Base-by-base conservation (phyloP, 2,113 vertebrate species). In the Pedionomus torquatus region DNA sequence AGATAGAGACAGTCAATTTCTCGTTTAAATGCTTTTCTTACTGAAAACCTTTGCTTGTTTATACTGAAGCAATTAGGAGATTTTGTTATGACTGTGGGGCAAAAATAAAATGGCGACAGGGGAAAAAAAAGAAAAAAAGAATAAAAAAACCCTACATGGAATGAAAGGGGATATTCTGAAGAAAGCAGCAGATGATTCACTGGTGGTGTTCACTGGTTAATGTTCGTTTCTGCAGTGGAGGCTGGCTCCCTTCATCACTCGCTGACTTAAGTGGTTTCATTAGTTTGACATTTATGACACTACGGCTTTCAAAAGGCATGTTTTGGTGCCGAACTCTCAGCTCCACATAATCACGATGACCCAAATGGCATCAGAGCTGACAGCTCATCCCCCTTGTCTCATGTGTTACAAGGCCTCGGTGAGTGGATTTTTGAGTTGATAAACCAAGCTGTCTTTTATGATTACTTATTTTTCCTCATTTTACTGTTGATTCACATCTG, bases 271-370 rank as follows among this genome's bases (percentile, higher is more conserved):
- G 58, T 70, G 71, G 63, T 80, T 92, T 90, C 88, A 54, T 93
- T 74, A 77, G 9, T 90, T 44, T 86, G 94, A 80, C 85, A 30
- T 86, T 92, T 83, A 57, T 83, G 83, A 43, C 71, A 81, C 37
- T 43, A 13, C 23, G 2, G 25, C 4, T 1, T 70, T 89, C 90
- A 30, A 83, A 90, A 86, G 37, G 25, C 72, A 46, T 76, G 41
- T 95, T 95, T 61, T 61, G 58, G 37, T 83, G 71, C 54, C 77
- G 88, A 93, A 58, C 90, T 90, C 92, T 74, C 83, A 86, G 28
- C 85, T 88, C 44, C 54, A 65, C 44, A 13, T 74, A 77, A 90
- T 66, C 71, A 63, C 86, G 61, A 8, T 63, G 83, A 86, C 86
- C 66, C 76, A 86, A 86, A 89, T 30, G 33, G 18, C 86, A 74